These are phyloP conservation scores for Timema podura DNA, from an alignment of 2,888 invertebrate species.

Conservation along the genomic window DNA sequence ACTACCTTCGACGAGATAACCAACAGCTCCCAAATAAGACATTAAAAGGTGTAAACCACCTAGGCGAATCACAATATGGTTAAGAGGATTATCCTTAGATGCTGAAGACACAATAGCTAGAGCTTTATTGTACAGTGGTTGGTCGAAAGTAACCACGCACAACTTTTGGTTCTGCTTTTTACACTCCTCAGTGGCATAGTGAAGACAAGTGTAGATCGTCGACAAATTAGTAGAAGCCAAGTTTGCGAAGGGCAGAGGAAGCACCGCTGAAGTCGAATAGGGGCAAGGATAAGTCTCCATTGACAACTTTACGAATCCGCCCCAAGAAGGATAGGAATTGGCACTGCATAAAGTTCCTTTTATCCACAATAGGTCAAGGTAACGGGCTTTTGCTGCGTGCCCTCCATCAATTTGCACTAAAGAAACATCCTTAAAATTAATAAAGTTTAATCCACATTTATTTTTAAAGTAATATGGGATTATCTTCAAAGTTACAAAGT, in stretches of 20 bases:
- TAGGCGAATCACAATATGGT: background rate
- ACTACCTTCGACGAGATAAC: background rate
- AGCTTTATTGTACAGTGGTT: background rate
- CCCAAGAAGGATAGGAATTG: background rate
- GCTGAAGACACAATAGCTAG: background rate
- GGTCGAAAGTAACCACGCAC: background rate
- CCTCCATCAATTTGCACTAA: too few relatives aligned
- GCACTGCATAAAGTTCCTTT: background rate
- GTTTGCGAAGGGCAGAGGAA: background rate
- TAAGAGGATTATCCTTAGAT: background rate
- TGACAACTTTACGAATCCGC: background rate
- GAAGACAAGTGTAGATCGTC: slow-evolving; percentile 3
- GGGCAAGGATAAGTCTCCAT: background rate
- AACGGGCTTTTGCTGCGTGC: background rate
- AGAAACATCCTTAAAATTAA: background rate
- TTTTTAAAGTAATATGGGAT: background rate
- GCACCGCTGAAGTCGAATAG: background rate
- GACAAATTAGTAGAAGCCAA: background rate
- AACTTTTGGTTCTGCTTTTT: background rate
- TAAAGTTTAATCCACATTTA: background rate
- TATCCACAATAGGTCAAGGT: background rate
- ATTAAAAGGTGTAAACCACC: background rate
- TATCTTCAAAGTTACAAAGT: background rate
- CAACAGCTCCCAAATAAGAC: background rate
- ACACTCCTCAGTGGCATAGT: background rate